These are phyloP conservation scores for Peromyscus aztecus DNA, from an alignment of 2,797 vertebrate species.

Conservation along the genomic window DNA sequence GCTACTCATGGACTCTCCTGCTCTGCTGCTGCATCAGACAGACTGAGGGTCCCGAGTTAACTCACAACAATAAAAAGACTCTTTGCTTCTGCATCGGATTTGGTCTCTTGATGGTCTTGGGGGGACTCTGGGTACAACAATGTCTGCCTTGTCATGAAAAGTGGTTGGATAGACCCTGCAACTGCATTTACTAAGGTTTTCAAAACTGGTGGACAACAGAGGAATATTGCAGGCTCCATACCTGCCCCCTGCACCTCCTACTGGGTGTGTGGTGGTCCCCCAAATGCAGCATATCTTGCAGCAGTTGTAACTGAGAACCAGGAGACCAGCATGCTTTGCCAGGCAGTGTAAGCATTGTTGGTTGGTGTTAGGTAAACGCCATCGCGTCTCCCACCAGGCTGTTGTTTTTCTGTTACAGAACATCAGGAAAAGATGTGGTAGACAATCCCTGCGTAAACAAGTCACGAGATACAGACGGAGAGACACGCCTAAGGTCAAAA, in stretches of 20 bases:
- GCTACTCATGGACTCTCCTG: too few relatives aligned
- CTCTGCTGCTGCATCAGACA: too few relatives aligned
- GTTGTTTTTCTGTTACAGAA: background rate
- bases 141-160: background rate
- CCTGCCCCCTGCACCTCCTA: background rate
- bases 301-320: fast-evolving
- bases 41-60: too few relatives aligned
- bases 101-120: too few relatives aligned
- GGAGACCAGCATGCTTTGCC: background rate
- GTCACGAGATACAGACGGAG: background rate
- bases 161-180: background rate
- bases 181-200: slow-evolving; percentile 37
- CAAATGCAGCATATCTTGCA: background rate
- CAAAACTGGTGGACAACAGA: slow-evolving; percentile 15
- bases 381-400: background rate
- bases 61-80: too few relatives aligned
- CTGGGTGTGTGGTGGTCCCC: background rate
- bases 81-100: too few relatives aligned
- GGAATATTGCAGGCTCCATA: background rate
- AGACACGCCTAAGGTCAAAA: background rate
- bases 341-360: background rate
- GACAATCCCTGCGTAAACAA: background rate
- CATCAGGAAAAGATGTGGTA: background rate
- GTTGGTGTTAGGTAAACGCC: background rate
- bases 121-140: too few relatives aligned